These are phyloP conservation scores for Aspidapion aeneum DNA, from an alignment of 2,888 invertebrate species.

Conservation along the genomic window DNA sequence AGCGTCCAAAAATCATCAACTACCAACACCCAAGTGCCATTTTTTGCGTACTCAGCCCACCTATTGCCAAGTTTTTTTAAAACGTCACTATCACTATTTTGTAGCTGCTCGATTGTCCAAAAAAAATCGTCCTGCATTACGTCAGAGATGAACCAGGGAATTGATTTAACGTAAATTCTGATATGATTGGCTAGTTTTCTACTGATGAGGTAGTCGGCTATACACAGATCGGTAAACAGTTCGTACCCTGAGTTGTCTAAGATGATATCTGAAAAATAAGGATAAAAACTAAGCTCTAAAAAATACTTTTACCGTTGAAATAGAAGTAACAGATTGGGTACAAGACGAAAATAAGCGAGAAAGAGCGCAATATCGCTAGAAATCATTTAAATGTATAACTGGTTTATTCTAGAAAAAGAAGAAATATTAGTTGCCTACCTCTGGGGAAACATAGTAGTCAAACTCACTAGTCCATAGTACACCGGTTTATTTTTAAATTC, in stretches of 20 bases:
- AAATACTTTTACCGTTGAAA: slow-evolving; percentile 17
- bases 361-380: neutral
- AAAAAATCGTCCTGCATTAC: slow-evolving; percentile 71
- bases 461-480: too few relatives aligned
- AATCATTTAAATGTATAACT: too few relatives aligned
- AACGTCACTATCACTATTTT: slow-evolving; percentile 33
- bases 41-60: slow-evolving; percentile 57
- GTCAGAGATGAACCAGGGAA: slow-evolving; percentile 97
- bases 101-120: slow-evolving; percentile 59
- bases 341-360: too few relatives aligned
- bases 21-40: slow-evolving; percentile 51
- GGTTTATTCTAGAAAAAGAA: too few relatives aligned
- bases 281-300: slow-evolving; percentile 38
- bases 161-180: slow-evolving; percentile 78
- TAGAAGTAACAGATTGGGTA: neutral
- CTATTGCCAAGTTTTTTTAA: slow-evolving; percentile 51
- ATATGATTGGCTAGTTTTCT: slow-evolving; percentile 61
- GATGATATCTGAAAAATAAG: slow-evolving; percentile 61
- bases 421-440: too few relatives aligned
- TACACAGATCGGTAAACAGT: slow-evolving; percentile 80
- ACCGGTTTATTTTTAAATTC: too few relatives aligned
- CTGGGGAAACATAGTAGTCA: too few relatives aligned
- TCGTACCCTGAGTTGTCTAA: slow-evolving; percentile 96
- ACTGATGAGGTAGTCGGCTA: slow-evolving; percentile 75
- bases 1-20: slow-evolving; percentile 82